Conservation (phyloP, 2,797 vertebrate genomes). For the Acestrorhynchus altus region DNA sequence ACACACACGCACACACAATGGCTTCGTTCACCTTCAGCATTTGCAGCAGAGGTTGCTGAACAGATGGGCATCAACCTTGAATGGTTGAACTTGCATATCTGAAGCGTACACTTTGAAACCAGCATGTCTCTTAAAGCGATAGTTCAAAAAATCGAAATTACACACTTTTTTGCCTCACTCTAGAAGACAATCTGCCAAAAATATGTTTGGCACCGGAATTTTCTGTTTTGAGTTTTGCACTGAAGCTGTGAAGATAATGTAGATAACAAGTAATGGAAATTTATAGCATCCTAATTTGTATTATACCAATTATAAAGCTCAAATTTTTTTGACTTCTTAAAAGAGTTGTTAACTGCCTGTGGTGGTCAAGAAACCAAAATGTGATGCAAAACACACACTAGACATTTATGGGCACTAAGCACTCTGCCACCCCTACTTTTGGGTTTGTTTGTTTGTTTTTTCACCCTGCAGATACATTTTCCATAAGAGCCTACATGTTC, state of each 20-base stretch:
- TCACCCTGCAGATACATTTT: no score
- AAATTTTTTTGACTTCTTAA: no score
- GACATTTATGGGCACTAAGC: no score
- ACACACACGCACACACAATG: slow-evolving; percentile 37
- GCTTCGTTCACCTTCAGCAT: slow-evolving; percentile 56
- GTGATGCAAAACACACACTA: no score
- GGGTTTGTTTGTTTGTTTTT: no score
- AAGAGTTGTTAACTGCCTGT: no score
- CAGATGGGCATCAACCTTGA: slow-evolving; percentile 64
- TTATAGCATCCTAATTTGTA: background rate
- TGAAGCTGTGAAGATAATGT: background rate
- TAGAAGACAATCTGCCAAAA: background rate
- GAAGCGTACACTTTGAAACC: slow-evolving; percentile 43
- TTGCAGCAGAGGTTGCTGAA: slow-evolving; percentile 58
- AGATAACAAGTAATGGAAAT: background rate
- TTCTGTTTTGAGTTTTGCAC: background rate
- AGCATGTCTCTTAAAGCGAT: slow-evolving; percentile 33
- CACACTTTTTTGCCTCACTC: background rate
- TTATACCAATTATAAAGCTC: no score
- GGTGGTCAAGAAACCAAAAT: no score
- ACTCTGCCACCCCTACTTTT: no score
- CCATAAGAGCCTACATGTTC: no score
- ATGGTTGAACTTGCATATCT: slow-evolving; percentile 54
- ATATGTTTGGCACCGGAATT: background rate
- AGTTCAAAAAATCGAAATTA: background rate